Evolutionary conservation across 37 sponge, comb jelly and placozoan species (phyloP), one percentile per base, ranked within the genome.

Genomic region (Bolinopsis microptera): DNA sequence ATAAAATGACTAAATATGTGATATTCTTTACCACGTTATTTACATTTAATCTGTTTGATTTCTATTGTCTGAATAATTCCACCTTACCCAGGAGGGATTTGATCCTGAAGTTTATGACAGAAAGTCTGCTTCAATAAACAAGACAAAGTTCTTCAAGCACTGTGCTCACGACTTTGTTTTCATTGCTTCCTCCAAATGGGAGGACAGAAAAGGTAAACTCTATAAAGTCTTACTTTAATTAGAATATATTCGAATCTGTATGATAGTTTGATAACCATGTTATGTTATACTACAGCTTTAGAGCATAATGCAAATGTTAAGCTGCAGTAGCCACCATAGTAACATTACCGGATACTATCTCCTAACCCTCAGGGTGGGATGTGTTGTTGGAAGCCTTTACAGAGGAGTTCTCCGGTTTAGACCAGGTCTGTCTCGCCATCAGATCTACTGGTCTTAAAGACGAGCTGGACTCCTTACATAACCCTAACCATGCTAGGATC

Each of bases 141-240:
- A 40, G 35, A 40, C 0, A 5, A 86, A 86, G 90, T 86, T 86
- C 61, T 86, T 86, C 36, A 34, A 21, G 0, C 48, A 86, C 36
- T 86, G 90, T 24, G 1, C 61, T 5, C 61, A 40, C 26, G 90
- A 86, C 22, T 86, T 41, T 34, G 90, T 86, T 0, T 86, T 86
- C 61, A 86, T 86, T 41, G 41, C 90, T 39, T 86, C 90, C 61
- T 86, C 90, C 3, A 86, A 86, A 86, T 86, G 90, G 90, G 90
- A 86, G 26, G 90, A 86, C 90, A 86, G 90, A 27, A 86, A 86
- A 86, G 90, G 90, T 86, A 86, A 25, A 5, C 13, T 48, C 61
- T 77, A 70, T 61, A 21, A 21, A 18, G 68, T 61, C 16, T 61
- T 61, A 61, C 18, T 61, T 61, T 61, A 61, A 21, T 61, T n/a